Evolutionary conservation across 2,888 invertebrate species (phyloP).

Genomic region (Orthosia gracilis): DNA sequence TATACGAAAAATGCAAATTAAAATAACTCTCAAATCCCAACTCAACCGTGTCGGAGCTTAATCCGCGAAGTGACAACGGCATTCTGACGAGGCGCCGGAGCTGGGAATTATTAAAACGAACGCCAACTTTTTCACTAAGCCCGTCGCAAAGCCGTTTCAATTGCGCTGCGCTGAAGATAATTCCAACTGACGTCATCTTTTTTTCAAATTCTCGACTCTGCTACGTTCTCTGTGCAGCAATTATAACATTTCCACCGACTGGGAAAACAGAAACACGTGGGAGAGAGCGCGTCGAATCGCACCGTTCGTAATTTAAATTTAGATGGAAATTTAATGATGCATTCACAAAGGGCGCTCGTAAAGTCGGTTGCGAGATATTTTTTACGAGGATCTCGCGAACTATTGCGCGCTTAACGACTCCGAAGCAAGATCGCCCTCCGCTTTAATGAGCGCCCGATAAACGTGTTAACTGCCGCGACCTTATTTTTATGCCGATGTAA

Average conservation of each 20-base stretch:
- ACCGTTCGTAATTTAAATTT: constrained; percentile 91
- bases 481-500: constrained; percentile 91
- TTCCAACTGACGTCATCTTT: constrained; percentile 91
- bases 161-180: constrained; percentile 91
- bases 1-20: constrained; percentile 89
- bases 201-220: constrained; percentile 89
- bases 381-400: constrained; percentile 91
- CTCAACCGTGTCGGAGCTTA: constrained; percentile 91
- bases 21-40: constrained; percentile 90
- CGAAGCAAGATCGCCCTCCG: constrained; percentile 90
- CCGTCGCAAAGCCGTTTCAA: constrained; percentile 91
- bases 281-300: constrained; percentile 87
- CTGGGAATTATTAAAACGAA: constrained; percentile 91
- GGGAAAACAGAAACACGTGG: constrained; percentile 91
- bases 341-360: constrained; percentile 91
- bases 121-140: constrained; percentile 91
- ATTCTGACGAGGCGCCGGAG: constrained; percentile 91
- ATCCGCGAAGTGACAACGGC: constrained; percentile 91
- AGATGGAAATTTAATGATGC: constrained; percentile 92
- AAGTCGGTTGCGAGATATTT: constrained; percentile 91
- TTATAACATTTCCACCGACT: constrained; percentile 91
- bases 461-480: constrained; percentile 91
- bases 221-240: constrained; percentile 90
- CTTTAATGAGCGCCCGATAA: constrained; percentile 91
- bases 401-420: constrained; percentile 92